Evolutionary conservation across 2,888 invertebrate genomes (phyloP).

Genomic region (Megastigmus dorsalis): DNA sequence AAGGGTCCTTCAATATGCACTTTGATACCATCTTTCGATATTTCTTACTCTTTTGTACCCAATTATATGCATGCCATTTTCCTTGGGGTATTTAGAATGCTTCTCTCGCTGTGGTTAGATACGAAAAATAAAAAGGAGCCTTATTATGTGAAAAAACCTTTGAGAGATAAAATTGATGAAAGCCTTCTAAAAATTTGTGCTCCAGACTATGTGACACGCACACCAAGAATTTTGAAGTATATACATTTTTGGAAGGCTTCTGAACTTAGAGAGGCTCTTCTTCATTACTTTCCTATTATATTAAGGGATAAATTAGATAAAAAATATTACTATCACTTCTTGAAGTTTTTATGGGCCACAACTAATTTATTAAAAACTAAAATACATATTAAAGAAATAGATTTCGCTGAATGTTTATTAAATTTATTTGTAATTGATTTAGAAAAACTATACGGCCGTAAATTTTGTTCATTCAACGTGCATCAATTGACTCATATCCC

Average conservation of each 20-base stretch:
- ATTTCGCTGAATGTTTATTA: constrained; percentile 2
- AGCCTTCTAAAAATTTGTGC: constrained; percentile 1
- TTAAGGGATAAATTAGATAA: not conserved
- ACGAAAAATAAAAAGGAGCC: not conserved
- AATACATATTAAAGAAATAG: constrained; percentile 19
- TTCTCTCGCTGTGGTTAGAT: constrained; percentile 16
- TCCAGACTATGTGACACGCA: constrained; percentile 3
- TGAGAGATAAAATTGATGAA: not conserved
- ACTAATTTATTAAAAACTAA: not conserved
- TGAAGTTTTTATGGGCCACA: not conserved
- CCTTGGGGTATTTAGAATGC: constrained; percentile 21
- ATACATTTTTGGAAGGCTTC: not conserved
- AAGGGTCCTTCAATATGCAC: constrained; percentile 7
- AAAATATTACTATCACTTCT: constrained; percentile 24
- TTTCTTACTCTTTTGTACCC: constrained; percentile 10
- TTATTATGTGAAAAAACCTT: constrained; percentile 11
- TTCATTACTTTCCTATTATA: constrained; percentile 14
- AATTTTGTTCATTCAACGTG: too few relatives aligned
- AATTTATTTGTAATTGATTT: not conserved
- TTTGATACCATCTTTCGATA: constrained; percentile 10
- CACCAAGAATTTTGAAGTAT: not conserved
- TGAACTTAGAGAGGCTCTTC: not conserved
- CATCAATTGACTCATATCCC: not conserved
- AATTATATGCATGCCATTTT: constrained; percentile 33
- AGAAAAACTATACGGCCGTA: not conserved